Evolutionary conservation across 2,113 vertebrate species (phyloP).

Genomic region (Terrapene triunguis): DNA sequence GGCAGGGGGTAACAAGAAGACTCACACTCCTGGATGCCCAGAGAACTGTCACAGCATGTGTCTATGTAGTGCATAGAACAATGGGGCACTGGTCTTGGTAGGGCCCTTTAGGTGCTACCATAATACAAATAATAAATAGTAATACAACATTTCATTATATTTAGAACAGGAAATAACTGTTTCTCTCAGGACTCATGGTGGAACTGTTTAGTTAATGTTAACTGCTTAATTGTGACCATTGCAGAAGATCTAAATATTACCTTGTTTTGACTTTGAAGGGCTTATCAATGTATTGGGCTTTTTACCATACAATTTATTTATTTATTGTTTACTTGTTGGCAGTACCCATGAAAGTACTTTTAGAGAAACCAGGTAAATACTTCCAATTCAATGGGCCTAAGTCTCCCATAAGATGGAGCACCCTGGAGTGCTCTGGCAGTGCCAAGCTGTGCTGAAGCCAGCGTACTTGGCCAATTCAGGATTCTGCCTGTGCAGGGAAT

Average conservation of each 20-base stretch:
- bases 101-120: neutral
- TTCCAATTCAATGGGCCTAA: too few species aligned
- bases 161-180: neutral
- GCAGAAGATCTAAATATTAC: neutral
- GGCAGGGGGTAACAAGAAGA: too few species aligned
- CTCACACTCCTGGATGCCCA: too few species aligned
- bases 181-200: neutral
- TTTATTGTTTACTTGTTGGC: neutral
- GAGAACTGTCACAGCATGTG: rapidly evolving
- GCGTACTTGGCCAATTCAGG: too few species aligned
- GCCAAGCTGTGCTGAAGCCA: too few species aligned
- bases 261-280: neutral
- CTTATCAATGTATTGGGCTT: rapidly evolving
- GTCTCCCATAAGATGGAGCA: too few species aligned
- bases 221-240: neutral
- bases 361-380: neutral
- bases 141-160: neutral
- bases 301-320: neutral
- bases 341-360: neutral
- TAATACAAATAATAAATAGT: neutral
- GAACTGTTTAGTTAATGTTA: neutral
- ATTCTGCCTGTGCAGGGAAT: too few species aligned
- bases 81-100: neutral
- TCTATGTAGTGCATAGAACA: neutral
- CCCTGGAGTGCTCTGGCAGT: too few species aligned